Evolutionary conservation across 2,113 vertebrate genomes (phyloP), one percentile per base, ranked within the genome.

Genomic region (Eira barbara): DNA sequence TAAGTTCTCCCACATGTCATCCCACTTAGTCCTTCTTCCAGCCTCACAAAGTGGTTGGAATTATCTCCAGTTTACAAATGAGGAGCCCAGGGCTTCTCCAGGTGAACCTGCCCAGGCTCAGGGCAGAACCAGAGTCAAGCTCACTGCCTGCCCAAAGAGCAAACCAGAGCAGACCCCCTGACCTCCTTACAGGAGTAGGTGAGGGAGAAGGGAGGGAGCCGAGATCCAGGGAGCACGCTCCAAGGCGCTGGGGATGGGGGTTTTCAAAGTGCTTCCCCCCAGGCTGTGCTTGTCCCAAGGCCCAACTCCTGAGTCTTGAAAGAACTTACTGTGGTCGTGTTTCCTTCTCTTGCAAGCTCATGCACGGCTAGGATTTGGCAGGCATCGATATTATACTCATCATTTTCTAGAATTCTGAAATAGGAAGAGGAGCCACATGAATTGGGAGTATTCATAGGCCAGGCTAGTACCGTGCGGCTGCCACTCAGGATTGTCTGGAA

Each of bases 351-450:
- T 20, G 97, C 97, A 7, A 99, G 98, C 34, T 98, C 97, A 55
- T 99, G 96, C 82, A 99, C 36, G 7, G 97, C 96, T 79, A 98
- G 96, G 25, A 98, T 97, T 52, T 99, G 99, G 84, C 98, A 97
- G 87, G 98, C 99, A 83, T 99, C 99, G 15, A 99, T 98, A 87
- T 98, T 98, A 93, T 39, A 97, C 17, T 95, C 88, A 17, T 99
- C 98, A 92, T 98, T 98, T 63, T 98, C 88, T 39, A 99, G 96
- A 97, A 99, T 99, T 98, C 99, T 99, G 94, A 59, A 98, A 97
- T 2, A 91, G 96, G 63, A 97, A 92, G 83, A 85, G 42, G 80
- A 91, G 36, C 8, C 78, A 42, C 9, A 0, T 34, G 52, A 76
- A 18, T 3, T 0, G 14, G 86, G 55, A 57, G 15, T 6, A 27